Base-by-base conservation (phyloP, 2,113 vertebrate species). In the Columba janthina region DNA sequence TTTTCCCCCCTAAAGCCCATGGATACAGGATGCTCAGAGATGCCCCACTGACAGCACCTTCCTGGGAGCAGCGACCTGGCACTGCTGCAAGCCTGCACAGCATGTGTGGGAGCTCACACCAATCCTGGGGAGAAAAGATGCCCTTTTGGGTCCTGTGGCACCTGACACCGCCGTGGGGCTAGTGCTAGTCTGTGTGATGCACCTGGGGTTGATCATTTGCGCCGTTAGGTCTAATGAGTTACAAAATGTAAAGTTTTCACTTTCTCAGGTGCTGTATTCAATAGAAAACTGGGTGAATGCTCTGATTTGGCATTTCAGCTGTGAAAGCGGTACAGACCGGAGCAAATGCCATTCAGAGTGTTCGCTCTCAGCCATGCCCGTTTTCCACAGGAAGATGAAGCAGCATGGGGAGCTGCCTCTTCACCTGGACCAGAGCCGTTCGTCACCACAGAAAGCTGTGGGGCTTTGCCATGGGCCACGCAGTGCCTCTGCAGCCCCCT, bases 11-110 rank as follows among this genome's bases (percentile, higher is more conserved):
- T 5, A 19, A 19, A 11, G 28, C 19, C 40, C 20, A 29, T 16
- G 0, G 2, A 51, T 4, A 3, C 57, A 36, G 40, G 75, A 57
- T 60, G 38, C 46, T 72, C n/a, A 51, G 82, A 18, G 34, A 62
- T 0, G 1, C 22, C 18, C 42, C 1, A 5, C 18, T n/a, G 67
- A 54, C 0, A 60, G 44, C 50, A 78, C 5, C 15, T 21, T 50
- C 21, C 66, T 2, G 2, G 42, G 6, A 75, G 32, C 15, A 85
- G 61, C 38, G 34, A 15, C 46, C 38, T 46, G 34, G 57, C 26
- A 81, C 20, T 6, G 4, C 57, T 6, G 28, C n/a, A 40, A 69
- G 57, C 24, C 44, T 18, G 50, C 34, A 65, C 1, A 2, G 29
- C 1, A 1, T 0, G 3, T 24, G 32, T 76, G 28, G 15, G 29